phyloP scores from a whole-genome alignment of 2,797 vertebrate species.

The Sciurus carolinensis region DNA sequence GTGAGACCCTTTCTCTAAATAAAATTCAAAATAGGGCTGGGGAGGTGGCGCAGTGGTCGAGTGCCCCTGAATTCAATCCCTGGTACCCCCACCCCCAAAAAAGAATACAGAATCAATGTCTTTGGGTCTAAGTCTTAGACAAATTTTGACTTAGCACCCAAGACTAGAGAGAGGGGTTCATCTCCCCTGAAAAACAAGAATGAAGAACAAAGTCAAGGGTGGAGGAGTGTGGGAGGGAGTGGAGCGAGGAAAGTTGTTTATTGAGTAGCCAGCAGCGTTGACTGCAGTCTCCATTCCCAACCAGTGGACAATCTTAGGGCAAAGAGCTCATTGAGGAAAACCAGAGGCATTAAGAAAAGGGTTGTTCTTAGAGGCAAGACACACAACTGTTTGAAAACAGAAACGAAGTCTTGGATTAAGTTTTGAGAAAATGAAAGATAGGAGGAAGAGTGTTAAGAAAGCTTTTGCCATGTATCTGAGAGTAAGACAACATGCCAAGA shows the following conservation, averaged over 20 bases:
- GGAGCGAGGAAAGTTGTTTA: background rate
- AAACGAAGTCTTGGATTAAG: background rate
- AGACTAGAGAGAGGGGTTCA: background rate
- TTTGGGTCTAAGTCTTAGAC: background rate
- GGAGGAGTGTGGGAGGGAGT: background rate
- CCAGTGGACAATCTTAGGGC: background rate
- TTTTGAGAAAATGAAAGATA: background rate
- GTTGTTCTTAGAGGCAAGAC: background rate
- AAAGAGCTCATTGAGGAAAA: background rate
- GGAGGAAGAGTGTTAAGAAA: background rate
- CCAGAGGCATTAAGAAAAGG: background rate
- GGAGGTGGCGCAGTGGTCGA: too few relatives aligned
- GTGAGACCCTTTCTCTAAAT: too few relatives aligned
- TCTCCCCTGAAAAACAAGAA: constrained; percentile 5
- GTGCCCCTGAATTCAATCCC: too few relatives aligned
- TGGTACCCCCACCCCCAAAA: too few relatives aligned
- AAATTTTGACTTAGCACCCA: background rate
- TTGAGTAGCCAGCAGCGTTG: background rate
- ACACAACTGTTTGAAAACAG: background rate
- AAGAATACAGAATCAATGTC: too few relatives aligned
- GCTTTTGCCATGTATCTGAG: background rate
- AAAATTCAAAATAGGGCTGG: too few relatives aligned
- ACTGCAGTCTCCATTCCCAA: background rate
- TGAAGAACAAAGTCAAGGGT: background rate
- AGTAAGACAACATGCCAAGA: background rate